Conservation (phyloP, 2,113 vertebrate genomes). For the Calidris pugnax region DNA sequence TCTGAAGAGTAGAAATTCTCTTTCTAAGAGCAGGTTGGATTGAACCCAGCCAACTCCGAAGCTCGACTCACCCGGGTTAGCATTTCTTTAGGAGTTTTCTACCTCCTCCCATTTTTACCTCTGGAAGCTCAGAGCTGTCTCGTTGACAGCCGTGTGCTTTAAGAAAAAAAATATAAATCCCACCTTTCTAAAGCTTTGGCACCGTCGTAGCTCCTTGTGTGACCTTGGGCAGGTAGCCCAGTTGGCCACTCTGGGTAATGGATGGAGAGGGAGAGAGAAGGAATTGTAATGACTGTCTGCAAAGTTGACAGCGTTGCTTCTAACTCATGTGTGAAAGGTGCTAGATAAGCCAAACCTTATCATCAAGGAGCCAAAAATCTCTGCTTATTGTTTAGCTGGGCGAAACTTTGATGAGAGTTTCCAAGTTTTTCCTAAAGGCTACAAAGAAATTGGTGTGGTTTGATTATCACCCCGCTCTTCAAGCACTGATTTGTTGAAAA, state of each 20-base stretch:
- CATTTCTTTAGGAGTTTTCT: background rate
- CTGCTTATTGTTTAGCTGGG: background rate
- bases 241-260: background rate
- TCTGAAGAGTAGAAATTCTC: background rate
- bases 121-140: background rate
- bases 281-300: background rate
- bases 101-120: background rate
- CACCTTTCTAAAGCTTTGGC: background rate
- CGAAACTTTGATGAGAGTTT: background rate
- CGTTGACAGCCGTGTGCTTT: background rate
- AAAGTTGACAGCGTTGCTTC: background rate
- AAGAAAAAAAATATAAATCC: background rate
- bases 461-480: background rate
- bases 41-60: background rate
- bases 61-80: background rate
- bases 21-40: background rate
- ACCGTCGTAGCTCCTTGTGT: background rate
- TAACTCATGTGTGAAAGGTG: background rate
- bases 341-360: background rate
- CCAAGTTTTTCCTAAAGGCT: background rate
- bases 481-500: background rate
- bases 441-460: background rate
- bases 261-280: background rate
- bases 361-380: background rate
- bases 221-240: background rate